Percentiles rank a stretch among this genome's conserved stretches.
These are phyloP conservation scores for Ranitomeya imitator DNA, from an alignment of 2,113 vertebrate genomes.

Conservation along the genomic window DNA sequence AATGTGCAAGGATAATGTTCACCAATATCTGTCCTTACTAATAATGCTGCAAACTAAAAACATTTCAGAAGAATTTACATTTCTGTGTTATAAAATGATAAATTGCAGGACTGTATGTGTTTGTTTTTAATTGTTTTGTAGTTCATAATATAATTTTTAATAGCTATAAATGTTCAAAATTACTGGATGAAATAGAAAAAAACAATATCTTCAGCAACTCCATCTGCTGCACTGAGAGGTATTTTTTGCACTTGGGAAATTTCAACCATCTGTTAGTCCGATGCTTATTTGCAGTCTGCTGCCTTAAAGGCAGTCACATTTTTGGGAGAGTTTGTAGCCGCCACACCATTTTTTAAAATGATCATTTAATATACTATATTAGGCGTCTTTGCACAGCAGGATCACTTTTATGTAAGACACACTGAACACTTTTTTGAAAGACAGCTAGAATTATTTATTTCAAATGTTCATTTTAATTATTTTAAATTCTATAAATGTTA, in stretches of 20 bases:
- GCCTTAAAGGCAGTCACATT: slow-evolving; percentile 21
- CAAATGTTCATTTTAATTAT: background rate
- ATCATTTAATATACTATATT: background rate
- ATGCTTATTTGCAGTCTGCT: slow-evolving; percentile 7
- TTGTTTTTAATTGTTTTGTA: background rate
- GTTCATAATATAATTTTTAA: slow-evolving; percentile 17
- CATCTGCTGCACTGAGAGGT: slow-evolving; percentile 37
- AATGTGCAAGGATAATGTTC: no score
- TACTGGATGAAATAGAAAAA: slow-evolving; percentile 13
- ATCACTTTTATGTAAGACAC: background rate
- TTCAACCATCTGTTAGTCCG: slow-evolving; percentile 39
- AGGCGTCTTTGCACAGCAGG: background rate
- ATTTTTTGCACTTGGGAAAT: slow-evolving; percentile 37
- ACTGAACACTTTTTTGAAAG: background rate
- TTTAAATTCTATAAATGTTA: background rate
- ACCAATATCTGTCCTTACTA: no score
- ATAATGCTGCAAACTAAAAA: no score
- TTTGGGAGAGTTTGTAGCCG: background rate
- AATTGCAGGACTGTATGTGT: background rate
- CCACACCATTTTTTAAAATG: background rate
- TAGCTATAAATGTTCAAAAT: slow-evolving; percentile 19
- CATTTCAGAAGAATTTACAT: no score
- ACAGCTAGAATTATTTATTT: background rate
- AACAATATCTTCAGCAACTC: slow-evolving; percentile 20
- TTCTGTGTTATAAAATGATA: background rate